Conservation (phyloP, 2,113 vertebrate genomes). For the Siphamia tubifer region DNA sequence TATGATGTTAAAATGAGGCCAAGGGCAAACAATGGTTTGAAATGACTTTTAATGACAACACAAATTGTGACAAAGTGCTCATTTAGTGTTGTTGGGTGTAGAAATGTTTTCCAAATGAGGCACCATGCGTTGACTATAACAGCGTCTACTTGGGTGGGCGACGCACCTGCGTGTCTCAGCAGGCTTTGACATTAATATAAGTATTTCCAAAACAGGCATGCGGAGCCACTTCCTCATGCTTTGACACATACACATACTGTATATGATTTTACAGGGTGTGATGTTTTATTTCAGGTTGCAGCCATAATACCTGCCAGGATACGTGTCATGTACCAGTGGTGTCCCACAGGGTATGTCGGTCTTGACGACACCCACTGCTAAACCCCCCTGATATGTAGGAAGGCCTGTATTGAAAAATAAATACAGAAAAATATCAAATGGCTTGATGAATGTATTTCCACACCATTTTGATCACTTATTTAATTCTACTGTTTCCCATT, state of each 20-base stretch:
- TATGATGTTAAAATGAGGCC: no score
- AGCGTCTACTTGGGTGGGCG: constrained; percentile 63
- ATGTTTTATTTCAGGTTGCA: neutral
- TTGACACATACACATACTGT: no score
- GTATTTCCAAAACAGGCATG: constrained; percentile 25
- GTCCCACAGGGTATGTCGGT: no score
- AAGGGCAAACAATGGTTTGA: no score
- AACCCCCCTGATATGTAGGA: no score
- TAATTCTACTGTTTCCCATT: no score
- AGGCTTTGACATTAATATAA: constrained; percentile 49
- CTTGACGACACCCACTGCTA: no score
- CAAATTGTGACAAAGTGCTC: neutral
- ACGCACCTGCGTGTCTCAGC: constrained; percentile 60
- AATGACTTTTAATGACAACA: neutral
- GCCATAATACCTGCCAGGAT: neutral
- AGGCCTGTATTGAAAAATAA: no score
- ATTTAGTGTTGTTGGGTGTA: neutral
- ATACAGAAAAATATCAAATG: no score
- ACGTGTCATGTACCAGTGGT: no score
- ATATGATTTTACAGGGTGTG: neutral
- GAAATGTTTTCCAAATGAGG: neutral
- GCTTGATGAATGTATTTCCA: no score
- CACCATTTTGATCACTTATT: no score
- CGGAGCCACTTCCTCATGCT: constrained; percentile 3
- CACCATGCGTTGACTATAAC: neutral